Percentiles rank a stretch among this genome's conserved stretches.
Evolutionary conservation across 1,140 invertebrate genomes (phyloP).

Genomic region (Nymphalis io): DNA sequence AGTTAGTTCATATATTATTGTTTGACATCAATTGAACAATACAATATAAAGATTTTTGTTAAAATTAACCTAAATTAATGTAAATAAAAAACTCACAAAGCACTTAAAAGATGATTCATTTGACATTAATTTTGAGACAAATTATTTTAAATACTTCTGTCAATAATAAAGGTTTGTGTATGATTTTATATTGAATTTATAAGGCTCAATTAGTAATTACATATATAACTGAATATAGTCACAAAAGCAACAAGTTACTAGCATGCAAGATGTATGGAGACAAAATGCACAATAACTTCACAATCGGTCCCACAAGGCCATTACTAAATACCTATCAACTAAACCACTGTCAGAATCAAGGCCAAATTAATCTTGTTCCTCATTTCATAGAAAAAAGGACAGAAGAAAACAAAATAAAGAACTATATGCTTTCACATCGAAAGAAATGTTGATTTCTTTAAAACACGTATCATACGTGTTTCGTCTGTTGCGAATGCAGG

Average conservation of each 20-base stretch:
- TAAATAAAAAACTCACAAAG: conserved; percentile 6
- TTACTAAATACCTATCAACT: conserved; percentile 49
- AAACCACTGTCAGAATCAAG: conserved; percentile 69
- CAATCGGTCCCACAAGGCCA: conserved; percentile 54
- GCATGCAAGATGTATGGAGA: conserved; percentile 25
- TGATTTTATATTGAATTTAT: too few species aligned
- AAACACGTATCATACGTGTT: conserved; percentile 36
- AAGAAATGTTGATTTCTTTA: conserved; percentile 1
- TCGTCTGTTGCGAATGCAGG: conserved; percentile 55
- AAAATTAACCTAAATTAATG: not conserved
- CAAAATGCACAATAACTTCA: conserved; percentile 41
- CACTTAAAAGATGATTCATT: not conserved
- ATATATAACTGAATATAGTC: not conserved
- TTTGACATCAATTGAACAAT: too few species aligned
- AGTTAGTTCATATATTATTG: too few species aligned
- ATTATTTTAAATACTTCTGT: too few species aligned
- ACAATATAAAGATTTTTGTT: not conserved
- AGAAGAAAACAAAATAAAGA: conserved; percentile 6
- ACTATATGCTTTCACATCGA: conserved; percentile 4
- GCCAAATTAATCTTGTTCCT: conserved; percentile 60
- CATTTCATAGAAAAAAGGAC: conserved; percentile 18
- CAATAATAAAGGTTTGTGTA: too few species aligned
- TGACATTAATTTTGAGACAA: too few species aligned
- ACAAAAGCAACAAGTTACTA: conserved; percentile 20
- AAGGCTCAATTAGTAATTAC: not conserved